phyloP scores from a whole-genome alignment of 2,113 vertebrate species.

The Oxyruncus cristatus region DNA sequence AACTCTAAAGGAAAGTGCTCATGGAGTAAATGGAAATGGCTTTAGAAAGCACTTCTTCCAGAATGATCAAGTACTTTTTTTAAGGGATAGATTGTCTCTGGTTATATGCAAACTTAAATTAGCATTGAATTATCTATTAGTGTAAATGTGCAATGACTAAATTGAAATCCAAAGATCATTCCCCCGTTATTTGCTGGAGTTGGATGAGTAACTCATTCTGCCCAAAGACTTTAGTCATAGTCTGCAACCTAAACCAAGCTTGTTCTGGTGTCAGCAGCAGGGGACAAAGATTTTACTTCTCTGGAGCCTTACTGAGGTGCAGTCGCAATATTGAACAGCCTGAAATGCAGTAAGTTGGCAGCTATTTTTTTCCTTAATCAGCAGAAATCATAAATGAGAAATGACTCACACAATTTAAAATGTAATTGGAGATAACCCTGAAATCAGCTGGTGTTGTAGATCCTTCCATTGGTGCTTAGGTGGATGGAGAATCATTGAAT shows the following conservation, averaged over 20 bases:
- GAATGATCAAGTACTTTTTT: not conserved
- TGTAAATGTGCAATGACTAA: not conserved
- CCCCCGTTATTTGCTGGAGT: not conserved
- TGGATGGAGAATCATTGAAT: not conserved
- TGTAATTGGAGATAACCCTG: not conserved
- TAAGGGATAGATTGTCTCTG: not conserved
- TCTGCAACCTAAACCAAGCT: not conserved
- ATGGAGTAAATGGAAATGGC: not conserved
- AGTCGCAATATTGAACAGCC: not conserved
- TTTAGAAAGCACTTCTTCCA: conserved; percentile 3
- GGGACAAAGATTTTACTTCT: not conserved
- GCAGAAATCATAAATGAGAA: not conserved
- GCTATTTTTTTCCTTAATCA: not conserved
- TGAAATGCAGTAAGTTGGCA: not conserved
- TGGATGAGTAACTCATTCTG: not conserved
- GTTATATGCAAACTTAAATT: not conserved
- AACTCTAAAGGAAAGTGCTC: not conserved
- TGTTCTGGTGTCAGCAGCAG: not conserved
- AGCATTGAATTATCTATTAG: not conserved
- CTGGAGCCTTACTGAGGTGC: not conserved
- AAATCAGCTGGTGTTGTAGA: not conserved
- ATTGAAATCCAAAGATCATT: not conserved
- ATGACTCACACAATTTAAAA: not conserved
- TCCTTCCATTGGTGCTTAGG: not conserved
- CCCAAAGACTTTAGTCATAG: not conserved